These are phyloP conservation scores for Netelia melanura DNA, from an alignment of 2,888 invertebrate genomes.

Conservation along the genomic window DNA sequence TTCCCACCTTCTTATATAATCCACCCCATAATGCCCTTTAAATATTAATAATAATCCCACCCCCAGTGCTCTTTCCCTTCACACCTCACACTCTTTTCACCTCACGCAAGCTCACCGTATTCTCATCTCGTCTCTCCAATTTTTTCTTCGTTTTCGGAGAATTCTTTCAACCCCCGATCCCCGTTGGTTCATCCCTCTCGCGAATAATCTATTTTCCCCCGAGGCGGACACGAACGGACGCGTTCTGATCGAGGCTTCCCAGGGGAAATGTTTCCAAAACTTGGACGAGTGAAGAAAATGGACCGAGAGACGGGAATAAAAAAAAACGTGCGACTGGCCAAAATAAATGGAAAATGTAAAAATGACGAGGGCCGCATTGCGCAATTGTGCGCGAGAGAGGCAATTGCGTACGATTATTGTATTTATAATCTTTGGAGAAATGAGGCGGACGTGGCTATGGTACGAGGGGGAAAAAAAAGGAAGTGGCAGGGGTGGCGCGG, in stretches of 20 bases:
- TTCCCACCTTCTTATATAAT: too few relatives aligned
- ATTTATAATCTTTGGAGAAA: constrained; percentile 15
- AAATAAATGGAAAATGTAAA: constrained; percentile 7
- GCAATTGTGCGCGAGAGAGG: constrained; percentile 12
- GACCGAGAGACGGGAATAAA: neutral
- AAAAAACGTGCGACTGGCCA: neutral
- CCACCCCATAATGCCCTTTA: too few relatives aligned
- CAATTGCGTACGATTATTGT: constrained; percentile 43
- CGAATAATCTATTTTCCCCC: constrained; percentile 51
- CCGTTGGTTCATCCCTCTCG: neutral
- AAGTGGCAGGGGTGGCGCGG: neutral
- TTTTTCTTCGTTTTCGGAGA: constrained; percentile 17
- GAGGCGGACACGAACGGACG: constrained; percentile 13
- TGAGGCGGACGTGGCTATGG: constrained; percentile 1
- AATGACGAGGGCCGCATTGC: constrained; percentile 14
- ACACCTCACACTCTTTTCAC: neutral
- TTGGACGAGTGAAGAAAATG: neutral
- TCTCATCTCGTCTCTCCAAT: constrained; percentile 17
- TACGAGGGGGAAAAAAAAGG: neutral
- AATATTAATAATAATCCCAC: too few relatives aligned
- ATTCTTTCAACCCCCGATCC: neutral
- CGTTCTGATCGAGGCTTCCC: constrained; percentile 18
- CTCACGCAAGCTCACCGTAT: constrained; percentile 1
- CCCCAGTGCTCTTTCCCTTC: constrained; percentile 4
- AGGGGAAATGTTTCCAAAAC: constrained; percentile 39